Base-by-base conservation (phyloP, 2,113 vertebrate genomes). In the Marmota monax region DNA sequence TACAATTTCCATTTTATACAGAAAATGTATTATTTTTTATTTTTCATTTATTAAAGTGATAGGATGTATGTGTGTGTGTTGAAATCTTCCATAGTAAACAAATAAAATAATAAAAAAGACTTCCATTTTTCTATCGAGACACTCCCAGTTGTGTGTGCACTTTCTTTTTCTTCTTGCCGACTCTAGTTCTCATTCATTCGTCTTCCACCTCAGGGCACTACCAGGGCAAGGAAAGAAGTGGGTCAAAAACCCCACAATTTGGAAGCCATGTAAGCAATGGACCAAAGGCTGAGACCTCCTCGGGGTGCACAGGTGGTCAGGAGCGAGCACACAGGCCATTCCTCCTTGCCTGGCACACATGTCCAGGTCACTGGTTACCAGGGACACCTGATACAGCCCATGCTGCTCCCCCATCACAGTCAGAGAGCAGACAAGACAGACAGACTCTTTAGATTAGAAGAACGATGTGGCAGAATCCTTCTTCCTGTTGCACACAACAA, bases 21-120 rank as follows among this genome's bases (percentile, higher is more conserved):
- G 67, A n/a, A 69, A 82, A 58, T 23, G 65, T 42, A 72, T 27
- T 72, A 27, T 45, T 91, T 70, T 45, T 61, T n/a, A 10, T 83
- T 72, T 65, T 82, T 56, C 32, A n/a, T 5, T 70, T 69, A 58
- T 32, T 25, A 39, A 39, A 23, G 37, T 42, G 61, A 45, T 45
- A 29, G 39, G 7, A 11, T n/a, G 13, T 37, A 5, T n/a, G 29
- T 39, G 27, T 2, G 12, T 53, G 10, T 39, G 39, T 69, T 58
- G 45, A 72, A 93, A 78, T 23, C 85, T 78, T 80, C 42, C 45
- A 14, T 34, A 51, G 80, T 77, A 67, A 93, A 92, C 70, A 45
- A 61, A 17, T 29, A 58, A 76, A 69, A 67, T 22, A n/a, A 69
- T 45, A 45, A 48, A 39, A 67, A 42, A 53, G 25, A 8, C 14